Evolutionary conservation across 2,113 vertebrate genomes (phyloP).

Genomic region (Sterna hirundo): DNA sequence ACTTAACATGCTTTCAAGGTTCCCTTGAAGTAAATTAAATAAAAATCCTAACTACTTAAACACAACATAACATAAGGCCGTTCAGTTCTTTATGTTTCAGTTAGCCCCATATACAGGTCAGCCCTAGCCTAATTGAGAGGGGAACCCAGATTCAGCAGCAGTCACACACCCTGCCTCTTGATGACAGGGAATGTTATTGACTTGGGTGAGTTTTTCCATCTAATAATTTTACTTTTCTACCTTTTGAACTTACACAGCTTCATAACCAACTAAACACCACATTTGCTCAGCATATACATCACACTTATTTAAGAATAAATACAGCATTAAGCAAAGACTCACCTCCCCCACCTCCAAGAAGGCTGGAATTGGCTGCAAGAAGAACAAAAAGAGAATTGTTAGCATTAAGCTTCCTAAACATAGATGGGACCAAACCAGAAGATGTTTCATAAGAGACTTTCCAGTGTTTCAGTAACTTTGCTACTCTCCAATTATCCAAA

Average conservation of each 20-base stretch:
- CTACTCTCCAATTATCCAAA: neutral
- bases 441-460: neutral
- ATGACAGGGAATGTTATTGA: fast-evolving
- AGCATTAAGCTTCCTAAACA: constrained; percentile 32
- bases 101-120: neutral
- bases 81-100: neutral
- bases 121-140: neutral
- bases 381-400: constrained; percentile 55
- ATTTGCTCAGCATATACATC: neutral
- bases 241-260: neutral
- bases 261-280: neutral
- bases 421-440: neutral
- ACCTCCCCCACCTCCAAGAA: constrained; percentile 98
- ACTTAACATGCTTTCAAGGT: neutral
- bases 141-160: neutral
- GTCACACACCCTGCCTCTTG: neutral
- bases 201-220: neutral
- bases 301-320: neutral
- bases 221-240: neutral
- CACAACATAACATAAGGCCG: neutral
- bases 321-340: constrained; percentile 68
- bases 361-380: constrained; percentile 92
- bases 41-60: neutral
- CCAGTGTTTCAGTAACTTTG: neutral
- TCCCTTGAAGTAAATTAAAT: neutral